Percentiles rank a stretch among this genome's conserved stretches.
phyloP scores from a whole-genome alignment of 2,113 vertebrate genomes.

The Megaceryle torquata region DNA sequence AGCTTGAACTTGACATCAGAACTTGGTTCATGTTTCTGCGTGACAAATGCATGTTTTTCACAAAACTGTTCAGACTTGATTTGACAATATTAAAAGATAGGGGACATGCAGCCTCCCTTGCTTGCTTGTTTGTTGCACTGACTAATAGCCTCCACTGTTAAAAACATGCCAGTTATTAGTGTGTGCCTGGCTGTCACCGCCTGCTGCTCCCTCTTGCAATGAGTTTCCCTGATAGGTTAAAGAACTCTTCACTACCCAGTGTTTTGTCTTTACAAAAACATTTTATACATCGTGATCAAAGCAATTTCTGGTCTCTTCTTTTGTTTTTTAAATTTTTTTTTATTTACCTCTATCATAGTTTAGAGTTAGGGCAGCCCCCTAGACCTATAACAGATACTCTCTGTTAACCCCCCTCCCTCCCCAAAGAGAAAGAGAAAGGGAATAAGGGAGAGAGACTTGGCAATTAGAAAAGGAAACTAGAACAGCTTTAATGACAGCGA shows the following conservation, averaged over 20 bases:
- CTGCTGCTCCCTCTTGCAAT: background rate
- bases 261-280: background rate
- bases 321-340: background rate
- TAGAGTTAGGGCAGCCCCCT: too few relatives aligned
- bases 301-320: background rate
- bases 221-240: background rate
- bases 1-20: background rate
- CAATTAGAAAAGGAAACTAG: too few relatives aligned
- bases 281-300: background rate
- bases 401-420: too few relatives aligned
- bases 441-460: too few relatives aligned
- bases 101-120: background rate
- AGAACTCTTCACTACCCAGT: background rate
- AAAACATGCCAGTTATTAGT: slow-evolving; percentile 1
- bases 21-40: background rate
- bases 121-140: background rate
- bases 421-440: too few relatives aligned
- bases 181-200: background rate
- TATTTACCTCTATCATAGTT: too few relatives aligned
- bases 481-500: too few relatives aligned
- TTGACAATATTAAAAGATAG: background rate
- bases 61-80: background rate
- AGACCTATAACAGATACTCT: too few relatives aligned
- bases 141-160: background rate
- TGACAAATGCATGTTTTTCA: background rate